Base-by-base conservation (phyloP, 2,113 vertebrate species). In the Xiphophorus couchianus region DNA sequence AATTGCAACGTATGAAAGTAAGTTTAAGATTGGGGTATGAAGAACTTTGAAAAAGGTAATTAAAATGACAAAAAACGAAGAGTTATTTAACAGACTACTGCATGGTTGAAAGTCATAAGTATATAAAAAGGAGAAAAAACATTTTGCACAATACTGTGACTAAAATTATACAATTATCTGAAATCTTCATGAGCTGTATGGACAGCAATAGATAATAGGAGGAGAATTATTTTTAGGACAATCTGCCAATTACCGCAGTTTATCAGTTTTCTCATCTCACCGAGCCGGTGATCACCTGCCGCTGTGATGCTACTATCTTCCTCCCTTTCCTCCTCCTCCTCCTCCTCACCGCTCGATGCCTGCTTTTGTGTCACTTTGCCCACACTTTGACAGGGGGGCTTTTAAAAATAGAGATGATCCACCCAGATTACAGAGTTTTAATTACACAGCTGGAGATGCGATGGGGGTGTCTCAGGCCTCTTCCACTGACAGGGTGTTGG, bases 381-480 rank as follows among this genome's bases (percentile, higher is more conserved):
- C 89, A 89, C 91, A 84, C 76, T 65, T 44, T 86, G 86, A 90
- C 76, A 88, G 82, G 75, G 73, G 65, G 79, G 77, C 73, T 87
- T 92, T 92, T 93, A 93, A 91, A 94, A 95, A 94, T 93, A 94
- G 92, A 90, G 76, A 74, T 85, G 76, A 90, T 88, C 82, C 86
- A 82, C 90, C 88, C 87, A 93, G 91, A 93, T 94, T 94, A 91
- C 88, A 90, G 88, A 29, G 77, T 88, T 95, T 95, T 95, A 95
- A 95, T 95, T 94, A 93, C 93, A 92, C 87, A 80, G 88, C 92
- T 91, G 87, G 75, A 79, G 90, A 88, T 82, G 80, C 80, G 30
- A 66, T 29, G 89, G 81, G 85, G 85, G 89, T 84, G 90, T 79
- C 30, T 58, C 74, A 68, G 75, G 71, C 84, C 81, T 80, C n/a